Base-by-base conservation (phyloP, 2,113 vertebrate genomes). In the Oreochromis tanganicae region DNA sequence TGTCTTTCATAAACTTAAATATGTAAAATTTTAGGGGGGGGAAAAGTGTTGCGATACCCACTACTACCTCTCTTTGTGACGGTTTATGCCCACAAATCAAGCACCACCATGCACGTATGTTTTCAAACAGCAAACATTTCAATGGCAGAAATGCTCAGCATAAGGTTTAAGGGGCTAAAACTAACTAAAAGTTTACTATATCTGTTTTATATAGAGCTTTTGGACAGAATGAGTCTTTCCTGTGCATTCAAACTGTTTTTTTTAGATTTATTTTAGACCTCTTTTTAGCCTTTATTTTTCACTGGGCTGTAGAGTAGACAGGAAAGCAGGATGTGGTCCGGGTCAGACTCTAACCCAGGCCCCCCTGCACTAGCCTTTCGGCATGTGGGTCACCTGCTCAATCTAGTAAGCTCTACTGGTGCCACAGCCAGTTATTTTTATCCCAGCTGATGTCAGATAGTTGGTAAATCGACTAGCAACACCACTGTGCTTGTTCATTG, bases 191-290 rank as follows among this genome's bases (percentile, higher is more conserved):
- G 14, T 27, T 48, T 3, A 17, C 2, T 75, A 3, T 75, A 7
- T 75, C 24, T 19, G 68, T 27, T 48, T 73, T 48, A 10, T 46
- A 46, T 27, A 9, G 8, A 46, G 38, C 38, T 46, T 27, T 73
- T 46, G 41, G 0, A 0, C 41, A 46, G 41, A 73, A 73, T 27
- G 0, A 7, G 9, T 7, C 68, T 11, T 48, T 75, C 4, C 24
- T 48, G 6, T 19, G 14, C 24, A 0, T 48, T 46, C 1, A 0
- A 43, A 11, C 68, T 4, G 36, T 12, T 36, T 34, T 46, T 21
- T 14, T 38, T 0, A 24, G 12, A 17, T 29, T 48, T 2, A 48
- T 11, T 75, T 48, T 46, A 1, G 41, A 27, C 41, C 41, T 48
- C 34, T 0, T 48, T 48, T 3, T 24, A 71, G 9, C 21, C 68